Conservation (phyloP, 2,888 invertebrate genomes). For the Eupelmus urozonus region DNA sequence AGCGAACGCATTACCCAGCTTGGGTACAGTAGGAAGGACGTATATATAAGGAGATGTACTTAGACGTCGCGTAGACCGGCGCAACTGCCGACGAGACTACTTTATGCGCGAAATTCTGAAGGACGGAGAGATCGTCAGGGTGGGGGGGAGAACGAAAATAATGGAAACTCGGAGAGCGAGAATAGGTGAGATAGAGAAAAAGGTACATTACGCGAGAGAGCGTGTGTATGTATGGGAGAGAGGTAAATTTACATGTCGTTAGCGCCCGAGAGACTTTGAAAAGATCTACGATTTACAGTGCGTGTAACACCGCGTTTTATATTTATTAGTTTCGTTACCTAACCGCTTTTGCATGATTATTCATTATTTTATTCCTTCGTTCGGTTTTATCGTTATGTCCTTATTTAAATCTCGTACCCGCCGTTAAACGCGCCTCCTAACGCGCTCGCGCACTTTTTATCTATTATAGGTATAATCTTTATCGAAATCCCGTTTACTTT, state of each 20-base stretch:
- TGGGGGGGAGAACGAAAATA: conserved; percentile 26
- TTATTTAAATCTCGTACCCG: background rate
- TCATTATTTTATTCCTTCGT: background rate
- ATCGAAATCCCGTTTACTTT: conserved; percentile 51
- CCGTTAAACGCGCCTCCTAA: background rate
- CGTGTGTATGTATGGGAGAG: too few relatives aligned
- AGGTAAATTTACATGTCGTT: conserved; percentile 35
- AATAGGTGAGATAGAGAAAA: background rate
- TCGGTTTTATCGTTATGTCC: background rate
- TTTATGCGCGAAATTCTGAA: conserved; percentile 35
- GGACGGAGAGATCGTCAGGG: conserved; percentile 44
- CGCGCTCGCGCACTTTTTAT: conserved; percentile 11
- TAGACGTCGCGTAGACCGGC: too few relatives aligned
- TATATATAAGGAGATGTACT: too few relatives aligned
- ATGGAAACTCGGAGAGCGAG: background rate
- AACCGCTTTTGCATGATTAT: conserved; percentile 7
- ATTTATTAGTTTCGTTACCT: background rate
- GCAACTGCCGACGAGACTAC: conserved; percentile 2
- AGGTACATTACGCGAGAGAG: background rate
- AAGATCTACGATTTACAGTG: conserved; percentile 24
- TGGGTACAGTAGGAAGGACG: background rate
- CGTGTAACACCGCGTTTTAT: conserved; percentile 11
- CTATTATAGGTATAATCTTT: conserved; percentile 18
- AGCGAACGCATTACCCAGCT: conserved; percentile 9
- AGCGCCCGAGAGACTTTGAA: conserved; percentile 19